A percentile compares a stretch with the other conserved stretches of the same genome.
These are phyloP conservation scores for Malacoraja senta DNA, from an alignment of 2,797 vertebrate genomes.

Conservation along the genomic window DNA sequence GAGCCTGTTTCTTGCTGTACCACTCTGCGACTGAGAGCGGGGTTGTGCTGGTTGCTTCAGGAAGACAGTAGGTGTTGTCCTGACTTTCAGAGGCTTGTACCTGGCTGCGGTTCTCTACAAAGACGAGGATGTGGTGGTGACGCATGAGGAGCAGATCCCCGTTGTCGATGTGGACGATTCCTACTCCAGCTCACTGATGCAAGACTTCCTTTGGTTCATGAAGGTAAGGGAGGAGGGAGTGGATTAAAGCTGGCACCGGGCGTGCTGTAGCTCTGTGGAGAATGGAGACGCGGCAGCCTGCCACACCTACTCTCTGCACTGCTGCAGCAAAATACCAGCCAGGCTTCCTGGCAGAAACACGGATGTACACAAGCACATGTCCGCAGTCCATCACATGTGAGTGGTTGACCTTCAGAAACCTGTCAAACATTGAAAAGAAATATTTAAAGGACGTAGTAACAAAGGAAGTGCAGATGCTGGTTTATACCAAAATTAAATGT, in stretches of 20 bases:
- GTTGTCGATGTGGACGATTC: constrained; percentile 82
- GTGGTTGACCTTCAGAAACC: neutral
- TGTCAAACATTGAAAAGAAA: neutral
- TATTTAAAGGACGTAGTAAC: too few species aligned
- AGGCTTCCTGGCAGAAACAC: neutral
- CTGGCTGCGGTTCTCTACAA: constrained; percentile 77
- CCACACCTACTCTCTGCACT: neutral
- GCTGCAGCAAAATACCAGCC: too few species aligned
- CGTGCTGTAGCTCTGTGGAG: neutral
- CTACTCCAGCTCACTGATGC: constrained; percentile 75
- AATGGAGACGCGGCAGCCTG: neutral
- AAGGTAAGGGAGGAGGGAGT: constrained; percentile 62
- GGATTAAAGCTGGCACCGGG: neutral
- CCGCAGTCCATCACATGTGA: neutral
- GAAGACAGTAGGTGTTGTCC: neutral
- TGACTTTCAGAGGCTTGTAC: constrained; percentile 67
- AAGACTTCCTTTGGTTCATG: constrained; percentile 87
- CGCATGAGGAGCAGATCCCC: constrained; percentile 82
- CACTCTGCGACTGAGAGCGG: neutral
- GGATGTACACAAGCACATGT: neutral
- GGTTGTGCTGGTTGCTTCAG: neutral
- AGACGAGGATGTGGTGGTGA: constrained; percentile 79
- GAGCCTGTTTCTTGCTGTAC: neutral
- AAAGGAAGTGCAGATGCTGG: too few species aligned
- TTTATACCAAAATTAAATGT: too few species aligned